Evolutionary conservation across 2,113 vertebrate species (phyloP), one percentile per base, ranked within the genome.

Genomic region (Alethe diademata): DNA sequence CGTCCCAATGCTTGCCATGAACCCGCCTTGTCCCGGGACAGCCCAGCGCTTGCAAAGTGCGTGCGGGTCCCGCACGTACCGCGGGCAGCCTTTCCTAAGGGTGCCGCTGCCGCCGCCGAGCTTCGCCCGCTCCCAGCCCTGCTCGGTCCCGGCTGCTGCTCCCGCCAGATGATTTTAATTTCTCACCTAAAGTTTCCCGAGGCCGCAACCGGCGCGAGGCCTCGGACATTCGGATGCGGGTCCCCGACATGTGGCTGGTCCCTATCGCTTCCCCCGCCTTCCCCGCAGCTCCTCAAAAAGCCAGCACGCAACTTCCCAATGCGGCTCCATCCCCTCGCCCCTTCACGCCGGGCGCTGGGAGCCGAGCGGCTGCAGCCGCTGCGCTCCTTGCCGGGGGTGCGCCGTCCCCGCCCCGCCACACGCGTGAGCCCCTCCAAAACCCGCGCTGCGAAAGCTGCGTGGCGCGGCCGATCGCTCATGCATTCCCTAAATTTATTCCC

Each of bases 151-250:
- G 23, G 22, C 33, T 25, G 71, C 64, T 12, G 67, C 64, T 76
- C 54, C 73, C 45, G 56, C 42, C 73, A 20, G 8, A 8, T 4
- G 16, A 62, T 74, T 16, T 61, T 31, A 6, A 74, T 74, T 67
- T 50, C 75, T 20, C 82, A 78, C 48, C 43, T 20, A 57, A 96
- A 96, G 78, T 95, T 95, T 90, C 43, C 43, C 51, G 26, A 81
- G 74, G 16, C 0, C 56, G 31, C 20, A 33, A 22, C 38, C 6
- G 10, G 47, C 57, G 22, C 31, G 65, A 65, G 25, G 38, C 60
- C 12, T 42, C 26, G 42, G n/a, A 40, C 60, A 48, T 7, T 62
- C 22, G 8, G 50, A 33, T 17, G 36, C 42, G 42, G 50, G 42
- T 50, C 70, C 16, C 51, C 11, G 42, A 19, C 73, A 66, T 50